A percentile compares a stretch with the other conserved stretches of the same genome.
Evolutionary conservation across 1,140 invertebrate genomes (phyloP).

Genomic region (Brachionus plicatilis): DNA sequence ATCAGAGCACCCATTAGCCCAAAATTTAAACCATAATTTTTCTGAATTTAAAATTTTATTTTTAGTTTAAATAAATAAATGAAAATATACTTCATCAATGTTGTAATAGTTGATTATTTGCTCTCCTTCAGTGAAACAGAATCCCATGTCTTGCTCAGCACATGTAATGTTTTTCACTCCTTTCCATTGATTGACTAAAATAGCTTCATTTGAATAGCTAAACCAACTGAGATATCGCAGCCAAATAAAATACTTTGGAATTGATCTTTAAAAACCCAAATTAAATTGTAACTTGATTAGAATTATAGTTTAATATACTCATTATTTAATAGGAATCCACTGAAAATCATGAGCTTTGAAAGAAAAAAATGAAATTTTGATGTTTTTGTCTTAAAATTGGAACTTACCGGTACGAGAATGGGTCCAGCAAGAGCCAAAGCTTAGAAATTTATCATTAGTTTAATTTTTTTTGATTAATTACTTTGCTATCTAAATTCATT

Average conservation of each 20-base stretch:
- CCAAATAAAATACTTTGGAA: conserved; percentile 35
- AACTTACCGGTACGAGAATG: neutral
- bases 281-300: conserved; percentile 52
- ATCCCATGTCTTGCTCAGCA: neutral
- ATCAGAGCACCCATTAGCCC: neutral
- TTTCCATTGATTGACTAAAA: conserved; percentile 30
- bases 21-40: neutral
- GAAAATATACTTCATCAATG: neutral
- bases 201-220: neutral
- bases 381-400: neutral
- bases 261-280: neutral
- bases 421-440: neutral
- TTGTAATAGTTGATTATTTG: conserved; percentile 20
- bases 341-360: neutral
- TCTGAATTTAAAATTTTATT: neutral
- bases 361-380: neutral
- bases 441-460: neutral
- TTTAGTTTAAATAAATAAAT: neutral
- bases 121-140: conserved; percentile 23
- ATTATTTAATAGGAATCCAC: conserved; percentile 5
- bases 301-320: neutral
- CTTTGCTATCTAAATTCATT: no score
- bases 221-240: conserved; percentile 33
- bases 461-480: no score
- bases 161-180: conserved; percentile 18